A percentile compares a stretch with the other conserved stretches of the same genome.
phyloP scores from a whole-genome alignment of 2,888 invertebrate species.

The Synergus umbraculus region DNA sequence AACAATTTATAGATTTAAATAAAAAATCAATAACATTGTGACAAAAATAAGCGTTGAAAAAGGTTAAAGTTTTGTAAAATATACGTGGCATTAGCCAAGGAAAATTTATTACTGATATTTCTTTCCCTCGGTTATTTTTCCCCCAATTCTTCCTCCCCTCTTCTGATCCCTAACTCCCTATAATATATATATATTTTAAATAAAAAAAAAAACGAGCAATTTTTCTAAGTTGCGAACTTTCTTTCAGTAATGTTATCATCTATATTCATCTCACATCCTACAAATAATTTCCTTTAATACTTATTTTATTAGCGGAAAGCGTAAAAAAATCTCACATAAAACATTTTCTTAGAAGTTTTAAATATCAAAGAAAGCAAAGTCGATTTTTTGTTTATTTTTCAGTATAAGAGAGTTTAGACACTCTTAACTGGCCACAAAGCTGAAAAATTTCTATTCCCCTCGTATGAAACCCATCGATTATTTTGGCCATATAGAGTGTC shows the following conservation, averaged over 20 bases:
- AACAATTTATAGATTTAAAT: not conserved
- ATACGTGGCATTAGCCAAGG: conserved; percentile 10
- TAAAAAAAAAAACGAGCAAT: not conserved
- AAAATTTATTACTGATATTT: conserved; percentile 37
- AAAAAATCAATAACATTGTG: not conserved
- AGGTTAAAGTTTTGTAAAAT: not conserved
- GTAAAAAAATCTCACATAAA: not conserved
- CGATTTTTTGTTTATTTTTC: not conserved
- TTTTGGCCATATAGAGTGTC: conserved; percentile 8
- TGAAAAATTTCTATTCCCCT: conserved; percentile 35
- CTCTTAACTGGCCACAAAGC: conserved; percentile 31
- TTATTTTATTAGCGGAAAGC: not conserved
- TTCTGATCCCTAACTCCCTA: not conserved
- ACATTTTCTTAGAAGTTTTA: not conserved
- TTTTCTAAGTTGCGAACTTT: not conserved
- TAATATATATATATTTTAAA: conserved; percentile 11
- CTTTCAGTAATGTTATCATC: not conserved
- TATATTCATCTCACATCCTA: not conserved
- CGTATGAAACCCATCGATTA: conserved; percentile 34
- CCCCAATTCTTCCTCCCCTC: not conserved
- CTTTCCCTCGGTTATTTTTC: conserved; percentile 30
- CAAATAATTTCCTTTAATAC: not conserved
- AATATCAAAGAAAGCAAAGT: too few relatives aligned
- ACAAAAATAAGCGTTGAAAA: not conserved
- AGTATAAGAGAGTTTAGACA: conserved; percentile 13